Base-by-base conservation (phyloP, 2,113 vertebrate species). In the Hypocryptadius cinnamomeus region DNA sequence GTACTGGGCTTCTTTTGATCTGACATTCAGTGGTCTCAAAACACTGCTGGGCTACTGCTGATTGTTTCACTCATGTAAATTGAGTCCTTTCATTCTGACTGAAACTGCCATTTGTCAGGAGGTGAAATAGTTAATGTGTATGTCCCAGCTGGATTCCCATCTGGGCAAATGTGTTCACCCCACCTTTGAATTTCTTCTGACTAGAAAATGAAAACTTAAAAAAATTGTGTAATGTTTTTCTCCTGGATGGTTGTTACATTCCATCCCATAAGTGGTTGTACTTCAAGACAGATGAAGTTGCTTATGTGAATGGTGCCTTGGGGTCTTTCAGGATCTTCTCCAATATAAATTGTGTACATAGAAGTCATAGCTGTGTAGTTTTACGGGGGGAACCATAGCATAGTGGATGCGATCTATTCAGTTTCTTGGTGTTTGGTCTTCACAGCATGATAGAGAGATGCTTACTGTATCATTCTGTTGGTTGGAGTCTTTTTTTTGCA, bases 271-370 rank as follows among this genome's bases (percentile, higher is more conserved):
- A 90, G 87, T 76, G 48, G 63, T 33, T 79, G 47, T 47, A 77
- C 68, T 87, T 82, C 84, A 92, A 45, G 78, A 71, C 19, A 84
- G 78, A 92, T 92, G 86, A 91, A 82, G 35, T 66, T 92, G 73
- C 87, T 86, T 85, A 82, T 54, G 13, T 79, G 45, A 85, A 23
- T 24, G 59, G 50, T 94, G 92, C 90, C 69, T 74, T 73, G 77
- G 56, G 70, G 51, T 88, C 79, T 93, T 93, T n/a, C 64, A 88
- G 88, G 56, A 93, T 88, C 79, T 94, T 85, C 63, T 95, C 74
- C 79, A 81, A 28, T 56, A 44, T 90, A 85, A 94, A 91, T 47
- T 92, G 74, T 66, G 30, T 92, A 83, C 39, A 16, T n/a, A 57
- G 50, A 89, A 89, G 48, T 84, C 70, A 27, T 40, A 76, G 69